A percentile compares a stretch with the other conserved stretches of the same genome.
Evolutionary conservation across 2,113 vertebrate species (phyloP).

Genomic region (Dicrurus megarhynchus): DNA sequence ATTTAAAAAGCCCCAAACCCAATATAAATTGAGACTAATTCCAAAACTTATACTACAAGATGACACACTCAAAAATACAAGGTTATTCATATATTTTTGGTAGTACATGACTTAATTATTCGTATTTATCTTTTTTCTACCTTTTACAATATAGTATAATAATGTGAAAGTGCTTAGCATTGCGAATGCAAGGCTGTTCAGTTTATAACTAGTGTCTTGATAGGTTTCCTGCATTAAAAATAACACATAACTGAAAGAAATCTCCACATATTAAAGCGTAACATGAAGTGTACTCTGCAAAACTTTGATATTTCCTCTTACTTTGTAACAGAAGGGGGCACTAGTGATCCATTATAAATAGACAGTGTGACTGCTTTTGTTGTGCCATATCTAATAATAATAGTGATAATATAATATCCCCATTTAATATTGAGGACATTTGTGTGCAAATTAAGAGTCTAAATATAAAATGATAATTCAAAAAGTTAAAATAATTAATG

Average conservation of each 20-base stretch:
- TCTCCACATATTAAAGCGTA: background rate
- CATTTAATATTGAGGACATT: conserved; percentile 65
- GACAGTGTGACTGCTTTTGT: conserved; percentile 53
- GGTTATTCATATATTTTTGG: background rate
- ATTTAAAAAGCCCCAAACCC: background rate
- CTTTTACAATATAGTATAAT: background rate
- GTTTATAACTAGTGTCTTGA: background rate
- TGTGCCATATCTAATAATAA: conserved; percentile 62
- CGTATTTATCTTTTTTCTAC: background rate
- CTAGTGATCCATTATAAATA: conserved; percentile 70
- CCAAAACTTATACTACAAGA: background rate
- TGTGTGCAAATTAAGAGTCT: conserved; percentile 65
- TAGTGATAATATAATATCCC: conserved; percentile 43
- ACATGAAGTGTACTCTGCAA: background rate
- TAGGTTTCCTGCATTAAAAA: background rate
- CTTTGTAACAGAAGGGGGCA: conserved; percentile 73
- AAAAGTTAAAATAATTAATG: conserved; percentile 72
- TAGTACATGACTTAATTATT: background rate
- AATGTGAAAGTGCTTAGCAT: background rate
- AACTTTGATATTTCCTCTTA: conserved; percentile 23
- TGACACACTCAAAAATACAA: background rate
- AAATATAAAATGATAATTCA: conserved; percentile 66
- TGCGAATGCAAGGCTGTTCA: background rate
- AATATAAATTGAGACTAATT: background rate
- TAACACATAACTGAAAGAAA: conserved; percentile 37